phyloP scores from a whole-genome alignment of 2,113 vertebrate species.

The Scatophagus argus region DNA sequence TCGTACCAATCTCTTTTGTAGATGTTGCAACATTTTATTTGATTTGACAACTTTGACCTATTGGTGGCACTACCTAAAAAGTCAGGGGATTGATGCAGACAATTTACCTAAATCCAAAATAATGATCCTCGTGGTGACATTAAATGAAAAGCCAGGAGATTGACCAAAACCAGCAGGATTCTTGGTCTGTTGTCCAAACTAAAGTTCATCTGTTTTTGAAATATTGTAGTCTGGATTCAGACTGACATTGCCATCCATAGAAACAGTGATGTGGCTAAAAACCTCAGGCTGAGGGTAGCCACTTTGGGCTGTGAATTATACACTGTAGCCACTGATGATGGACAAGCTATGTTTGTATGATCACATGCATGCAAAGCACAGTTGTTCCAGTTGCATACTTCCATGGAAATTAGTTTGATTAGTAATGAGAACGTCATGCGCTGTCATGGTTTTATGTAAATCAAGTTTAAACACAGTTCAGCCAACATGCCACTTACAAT shows the following conservation, averaged over 20 bases:
- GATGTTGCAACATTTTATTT: too few relatives aligned
- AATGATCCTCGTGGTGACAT: too few relatives aligned
- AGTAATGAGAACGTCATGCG: not conserved
- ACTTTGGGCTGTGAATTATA: not conserved
- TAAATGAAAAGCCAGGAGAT: too few relatives aligned
- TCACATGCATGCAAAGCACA: not conserved
- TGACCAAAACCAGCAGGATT: not conserved
- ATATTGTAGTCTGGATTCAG: not conserved
- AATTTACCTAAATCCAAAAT: too few relatives aligned
- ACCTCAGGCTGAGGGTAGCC: not conserved
- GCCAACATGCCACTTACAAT: not conserved
- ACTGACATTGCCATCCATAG: not conserved
- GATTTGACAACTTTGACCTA: too few relatives aligned
- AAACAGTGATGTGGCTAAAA: not conserved
- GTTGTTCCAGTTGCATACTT: not conserved
- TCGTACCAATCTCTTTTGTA: too few relatives aligned
- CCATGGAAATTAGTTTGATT: slow-evolving; percentile 9
- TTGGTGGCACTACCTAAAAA: not conserved
- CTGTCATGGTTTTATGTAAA: slow-evolving; percentile 43
- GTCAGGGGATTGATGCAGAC: too few relatives aligned
- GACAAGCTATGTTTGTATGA: not conserved
- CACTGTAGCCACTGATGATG: not conserved
- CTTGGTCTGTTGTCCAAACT: not conserved
- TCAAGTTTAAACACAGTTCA: not conserved
- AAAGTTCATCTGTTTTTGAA: not conserved